These are phyloP conservation scores for Desmophyllum pertusum DNA, from an alignment of 92 coral and sea anemone species.

Conservation along the genomic window DNA sequence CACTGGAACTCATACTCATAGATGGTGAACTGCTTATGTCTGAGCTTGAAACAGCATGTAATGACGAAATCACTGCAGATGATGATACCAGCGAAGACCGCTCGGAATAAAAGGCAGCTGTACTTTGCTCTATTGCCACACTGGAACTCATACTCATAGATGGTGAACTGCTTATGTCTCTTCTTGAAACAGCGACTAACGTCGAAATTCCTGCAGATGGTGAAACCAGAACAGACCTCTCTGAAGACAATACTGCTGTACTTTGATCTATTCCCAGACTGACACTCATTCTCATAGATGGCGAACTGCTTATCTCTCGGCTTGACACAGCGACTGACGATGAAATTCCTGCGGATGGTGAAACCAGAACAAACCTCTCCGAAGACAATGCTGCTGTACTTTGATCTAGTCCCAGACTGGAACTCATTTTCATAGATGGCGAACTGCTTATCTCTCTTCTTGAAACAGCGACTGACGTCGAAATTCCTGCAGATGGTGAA, in stretches of 20 bases:
- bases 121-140: background rate
- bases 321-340: background rate
- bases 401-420: background rate
- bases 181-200: background rate
- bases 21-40: background rate
- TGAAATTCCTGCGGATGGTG: background rate
- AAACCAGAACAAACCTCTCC: background rate
- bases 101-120: background rate
- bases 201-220: conserved; percentile 9
- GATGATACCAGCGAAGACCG: background rate
- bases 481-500: background rate
- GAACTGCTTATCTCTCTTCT: background rate
- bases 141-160: background rate
- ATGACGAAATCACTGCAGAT: background rate
- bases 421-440: background rate
- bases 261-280: conserved; percentile 6
- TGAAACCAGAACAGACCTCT: conserved; percentile 5
- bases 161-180: background rate
- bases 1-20: background rate
- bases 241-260: background rate
- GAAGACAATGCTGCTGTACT: background rate
- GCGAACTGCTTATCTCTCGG: background rate
- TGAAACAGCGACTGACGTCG: too few species aligned
- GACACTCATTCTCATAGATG: background rate
- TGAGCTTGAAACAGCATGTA: background rate